Evolutionary conservation across 2,797 vertebrate species (phyloP), one percentile per base, ranked within the genome.

Genomic region (Sus cebifrons): DNA sequence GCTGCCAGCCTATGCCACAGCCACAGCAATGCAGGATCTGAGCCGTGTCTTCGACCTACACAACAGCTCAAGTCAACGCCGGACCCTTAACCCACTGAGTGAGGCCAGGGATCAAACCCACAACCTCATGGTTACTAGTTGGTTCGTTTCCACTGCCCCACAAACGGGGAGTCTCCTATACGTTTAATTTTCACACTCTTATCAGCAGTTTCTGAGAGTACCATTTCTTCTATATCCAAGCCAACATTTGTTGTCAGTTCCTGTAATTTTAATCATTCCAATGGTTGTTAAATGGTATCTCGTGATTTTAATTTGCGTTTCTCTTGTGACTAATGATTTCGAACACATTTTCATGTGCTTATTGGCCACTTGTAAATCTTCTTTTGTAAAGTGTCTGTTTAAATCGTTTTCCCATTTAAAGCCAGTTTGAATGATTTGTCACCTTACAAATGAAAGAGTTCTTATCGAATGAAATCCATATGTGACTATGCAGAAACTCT

Each of bases 391-490:
- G 36, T 58, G 49, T 49, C 44, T 74, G 29, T 73, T 91, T 32
- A 86, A 14, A 81, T 40, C 8, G 6, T 75, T 82, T 74, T 23
- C 17, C 14, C 36, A 25, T 75, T 92, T 82, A 60, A 95, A 92
- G 23, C 14, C 68, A 87, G 54, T 74, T 74, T 49, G 32, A 79
- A 64, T 73, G 56, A 70, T 54, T n/a, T 75, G 25, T 68, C 83
- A 83, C 62, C 40, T 87, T 83, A 17, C 15, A 75, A 75, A 27
- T 54, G 68, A 54, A 68, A 82, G 94, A 64, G 3, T 95, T 87
- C n/a, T 88, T n/a, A 75, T 75, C 10, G 40, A 83, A 56, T 29
- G 86, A 83, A 77, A 89, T 64, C 70, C 25, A 12, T 18, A 13
- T 21, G n/a, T 83, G 58, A 77, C 27, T 40, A 84, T 60, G 21